Percentiles rank a stretch among this genome's conserved stretches.
Evolutionary conservation across 2,797 vertebrate genomes (phyloP).

Genomic region (Syncerus caffer): DNA sequence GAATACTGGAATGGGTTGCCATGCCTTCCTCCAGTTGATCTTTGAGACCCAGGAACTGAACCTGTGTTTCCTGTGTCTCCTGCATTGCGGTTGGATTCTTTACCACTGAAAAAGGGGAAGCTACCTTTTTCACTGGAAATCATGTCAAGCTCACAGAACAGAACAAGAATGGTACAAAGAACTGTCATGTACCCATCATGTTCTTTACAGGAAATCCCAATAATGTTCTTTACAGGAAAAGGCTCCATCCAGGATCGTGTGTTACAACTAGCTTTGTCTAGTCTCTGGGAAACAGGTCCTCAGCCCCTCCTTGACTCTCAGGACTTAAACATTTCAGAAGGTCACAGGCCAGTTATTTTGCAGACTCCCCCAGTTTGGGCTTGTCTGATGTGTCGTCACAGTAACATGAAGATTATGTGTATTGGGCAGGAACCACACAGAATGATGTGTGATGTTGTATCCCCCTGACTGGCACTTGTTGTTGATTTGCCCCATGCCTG

Average conservation of each 20-base stretch:
- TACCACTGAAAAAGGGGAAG: not conserved
- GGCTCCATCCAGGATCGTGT: not conserved
- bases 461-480: not conserved
- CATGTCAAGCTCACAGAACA: not conserved
- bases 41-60: not conserved
- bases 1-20: not conserved
- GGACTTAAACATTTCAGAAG: not conserved
- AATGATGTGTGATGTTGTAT: not conserved
- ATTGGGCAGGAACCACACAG: not conserved
- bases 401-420: not conserved
- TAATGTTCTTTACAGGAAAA: not conserved
- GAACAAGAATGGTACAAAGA: not conserved
- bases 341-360: not conserved
- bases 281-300: not conserved
- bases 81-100: not conserved
- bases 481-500: not conserved
- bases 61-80: not conserved
- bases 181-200: not conserved
- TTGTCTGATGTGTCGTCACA: not conserved
- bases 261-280: not conserved
- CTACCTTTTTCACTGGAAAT: not conserved
- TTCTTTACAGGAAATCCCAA: not conserved
- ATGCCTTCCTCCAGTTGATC: not conserved
- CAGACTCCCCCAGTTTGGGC: not conserved
- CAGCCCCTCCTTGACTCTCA: not conserved